These are phyloP conservation scores for Caenorhabditis virilis DNA, from an alignment of 2,888 invertebrate species.

Conservation along the genomic window DNA sequence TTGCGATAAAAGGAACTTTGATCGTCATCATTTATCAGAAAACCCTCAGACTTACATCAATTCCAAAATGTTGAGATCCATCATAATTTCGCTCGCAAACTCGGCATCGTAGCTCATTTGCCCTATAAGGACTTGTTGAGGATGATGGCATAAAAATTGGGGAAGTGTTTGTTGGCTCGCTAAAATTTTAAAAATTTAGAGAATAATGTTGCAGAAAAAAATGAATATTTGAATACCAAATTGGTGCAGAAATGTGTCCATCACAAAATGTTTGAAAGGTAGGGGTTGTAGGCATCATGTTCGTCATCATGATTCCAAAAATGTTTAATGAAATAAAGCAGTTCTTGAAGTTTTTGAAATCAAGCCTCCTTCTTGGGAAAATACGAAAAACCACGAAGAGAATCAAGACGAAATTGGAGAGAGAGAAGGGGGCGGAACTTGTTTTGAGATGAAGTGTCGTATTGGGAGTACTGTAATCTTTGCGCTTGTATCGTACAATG, in stretches of 20 bases:
- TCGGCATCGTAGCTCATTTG: constrained; percentile 20
- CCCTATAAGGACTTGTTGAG: not conserved
- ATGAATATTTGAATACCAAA: too few relatives aligned
- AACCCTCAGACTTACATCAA: constrained; percentile 19
- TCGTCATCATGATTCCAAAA: not conserved
- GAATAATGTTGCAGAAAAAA: too few relatives aligned
- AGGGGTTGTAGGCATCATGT: not conserved
- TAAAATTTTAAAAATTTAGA: too few relatives aligned
- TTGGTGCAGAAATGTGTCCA: too few relatives aligned
- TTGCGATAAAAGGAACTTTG: too few relatives aligned
- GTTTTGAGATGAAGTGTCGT: not conserved
- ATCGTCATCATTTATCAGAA: too few relatives aligned
- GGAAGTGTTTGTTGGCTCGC: too few relatives aligned
- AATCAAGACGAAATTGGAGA: not conserved
- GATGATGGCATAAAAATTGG: not conserved
- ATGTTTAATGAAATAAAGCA: not conserved
- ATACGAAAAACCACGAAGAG: not conserved
- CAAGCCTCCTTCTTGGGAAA: not conserved
- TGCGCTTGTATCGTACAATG: constrained; percentile 31
- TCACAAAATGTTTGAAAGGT: too few relatives aligned
- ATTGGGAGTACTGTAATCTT: constrained; percentile 26
- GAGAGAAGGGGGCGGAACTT: not conserved
- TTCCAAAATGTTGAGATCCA: constrained; percentile 40
- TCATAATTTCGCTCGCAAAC: constrained; percentile 33
- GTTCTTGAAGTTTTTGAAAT: not conserved